These are phyloP conservation scores for Bilobella aurantiaca DNA, from an alignment of 1,140 invertebrate genomes.

Conservation along the genomic window DNA sequence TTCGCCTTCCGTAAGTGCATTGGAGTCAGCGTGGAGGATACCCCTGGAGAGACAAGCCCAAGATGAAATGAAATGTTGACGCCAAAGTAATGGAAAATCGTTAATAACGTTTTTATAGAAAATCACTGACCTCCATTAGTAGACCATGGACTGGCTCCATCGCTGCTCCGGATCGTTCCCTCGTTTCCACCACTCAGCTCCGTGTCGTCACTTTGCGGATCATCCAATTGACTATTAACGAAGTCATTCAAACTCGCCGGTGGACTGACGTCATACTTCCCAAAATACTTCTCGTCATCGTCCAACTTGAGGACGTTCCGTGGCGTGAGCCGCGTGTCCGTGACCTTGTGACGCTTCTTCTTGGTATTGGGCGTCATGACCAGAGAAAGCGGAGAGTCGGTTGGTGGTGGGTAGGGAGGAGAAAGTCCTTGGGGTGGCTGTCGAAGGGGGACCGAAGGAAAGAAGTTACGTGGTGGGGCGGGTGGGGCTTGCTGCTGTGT, in stretches of 20 bases:
- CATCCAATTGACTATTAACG: not conserved
- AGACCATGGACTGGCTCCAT: not conserved
- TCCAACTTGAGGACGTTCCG: not conserved
- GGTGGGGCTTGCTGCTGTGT: no score
- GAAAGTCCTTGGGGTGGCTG: not conserved
- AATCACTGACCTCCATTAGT: constrained; percentile 1
- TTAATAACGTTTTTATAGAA: not conserved
- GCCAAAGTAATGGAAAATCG: not conserved
- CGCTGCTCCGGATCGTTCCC: not conserved
- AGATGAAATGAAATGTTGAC: no score
- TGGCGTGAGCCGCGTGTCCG: not conserved
- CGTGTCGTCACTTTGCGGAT: constrained; percentile 3
- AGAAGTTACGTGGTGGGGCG: not conserved
- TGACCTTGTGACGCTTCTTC: constrained; percentile 14
- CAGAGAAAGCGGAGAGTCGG: constrained; percentile 1
- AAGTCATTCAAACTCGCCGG: constrained; percentile 6
- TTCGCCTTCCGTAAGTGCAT: constrained; percentile 99
- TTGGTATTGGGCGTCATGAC: constrained; percentile 12
- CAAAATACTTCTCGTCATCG: not conserved
- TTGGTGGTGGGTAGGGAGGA: not conserved
- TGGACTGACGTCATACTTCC: not conserved
- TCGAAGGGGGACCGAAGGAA: not conserved
- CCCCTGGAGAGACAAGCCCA: constrained; percentile 3
- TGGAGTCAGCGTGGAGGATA: constrained; percentile 79
- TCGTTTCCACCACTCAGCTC: constrained; percentile 2